Conservation (phyloP, 2,113 vertebrate species). For the Clarias magur region DNA sequence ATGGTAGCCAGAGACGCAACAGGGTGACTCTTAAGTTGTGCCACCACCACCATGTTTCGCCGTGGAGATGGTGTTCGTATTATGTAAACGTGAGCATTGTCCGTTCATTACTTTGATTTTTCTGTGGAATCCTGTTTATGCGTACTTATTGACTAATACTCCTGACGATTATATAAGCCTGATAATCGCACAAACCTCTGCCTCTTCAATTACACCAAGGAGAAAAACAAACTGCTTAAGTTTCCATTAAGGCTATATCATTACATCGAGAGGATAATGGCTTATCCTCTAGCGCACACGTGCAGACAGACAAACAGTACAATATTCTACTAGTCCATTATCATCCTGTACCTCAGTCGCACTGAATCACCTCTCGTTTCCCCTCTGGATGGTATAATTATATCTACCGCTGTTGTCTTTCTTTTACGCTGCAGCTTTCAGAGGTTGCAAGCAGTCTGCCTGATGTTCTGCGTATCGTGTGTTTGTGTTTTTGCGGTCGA, state of each 20-base stretch:
- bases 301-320: not conserved
- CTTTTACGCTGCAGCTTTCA: not conserved
- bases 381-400: slow-evolving; percentile 37
- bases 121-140: not conserved
- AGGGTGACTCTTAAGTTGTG: not conserved
- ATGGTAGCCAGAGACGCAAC: not conserved
- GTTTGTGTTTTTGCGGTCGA: not conserved
- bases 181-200: not conserved
- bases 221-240: slow-evolving; percentile 39
- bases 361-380: slow-evolving; percentile 43
- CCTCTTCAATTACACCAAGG: slow-evolving; percentile 23
- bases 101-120: not conserved
- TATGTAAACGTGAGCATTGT: not conserved
- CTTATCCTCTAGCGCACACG: not conserved
- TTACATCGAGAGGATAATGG: slow-evolving; percentile 44
- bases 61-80: not conserved
- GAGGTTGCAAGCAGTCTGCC: not conserved
- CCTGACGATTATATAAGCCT: not conserved
- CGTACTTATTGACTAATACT: not conserved
- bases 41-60: not conserved
- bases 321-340: slow-evolving; percentile 44
- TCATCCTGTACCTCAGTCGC: slow-evolving; percentile 18
- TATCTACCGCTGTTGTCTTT: slow-evolving; percentile 6
- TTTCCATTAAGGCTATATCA: slow-evolving; percentile 44
- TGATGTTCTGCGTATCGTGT: not conserved